phyloP scores from a whole-genome alignment of 2,888 invertebrate genomes.

The Diachrysia chrysitis region DNA sequence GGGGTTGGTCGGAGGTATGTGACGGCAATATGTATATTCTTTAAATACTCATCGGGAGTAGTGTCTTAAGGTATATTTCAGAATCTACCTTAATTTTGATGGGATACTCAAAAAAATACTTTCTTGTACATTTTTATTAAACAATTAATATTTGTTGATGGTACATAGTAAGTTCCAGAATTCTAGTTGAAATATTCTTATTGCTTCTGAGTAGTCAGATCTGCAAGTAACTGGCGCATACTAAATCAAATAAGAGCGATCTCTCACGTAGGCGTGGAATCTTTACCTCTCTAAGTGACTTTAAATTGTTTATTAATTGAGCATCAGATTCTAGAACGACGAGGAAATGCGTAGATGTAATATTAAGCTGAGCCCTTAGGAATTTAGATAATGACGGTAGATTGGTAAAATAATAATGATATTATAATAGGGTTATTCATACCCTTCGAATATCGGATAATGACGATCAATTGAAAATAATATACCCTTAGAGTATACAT shows the following conservation, averaged over 20 bases:
- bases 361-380: neutral
- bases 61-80: too few relatives aligned
- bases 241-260: constrained; percentile 14
- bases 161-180: neutral
- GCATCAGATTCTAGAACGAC: constrained; percentile 21
- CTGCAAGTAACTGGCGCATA: constrained; percentile 17
- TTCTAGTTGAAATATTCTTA: neutral
- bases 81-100: too few relatives aligned
- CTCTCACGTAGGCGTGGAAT: constrained; percentile 31
- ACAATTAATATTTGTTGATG: too few relatives aligned
- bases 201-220: neutral
- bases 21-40: too few relatives aligned
- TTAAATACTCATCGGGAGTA: too few relatives aligned
- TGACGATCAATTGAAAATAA: too few relatives aligned
- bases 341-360: neutral
- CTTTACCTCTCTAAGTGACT: constrained; percentile 33
- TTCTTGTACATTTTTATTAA: too few relatives aligned
- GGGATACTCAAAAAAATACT: too few relatives aligned
- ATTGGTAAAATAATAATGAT: neutral
- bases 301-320: constrained; percentile 48
- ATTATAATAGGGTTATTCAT: neutral
- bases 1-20: too few relatives aligned
- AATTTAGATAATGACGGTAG: neutral
- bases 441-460: too few relatives aligned
- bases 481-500: too few relatives aligned